Evolutionary conservation across 2,888 invertebrate species (phyloP), one percentile per base, ranked within the genome.

Genomic region (Acronicta aceris): DNA sequence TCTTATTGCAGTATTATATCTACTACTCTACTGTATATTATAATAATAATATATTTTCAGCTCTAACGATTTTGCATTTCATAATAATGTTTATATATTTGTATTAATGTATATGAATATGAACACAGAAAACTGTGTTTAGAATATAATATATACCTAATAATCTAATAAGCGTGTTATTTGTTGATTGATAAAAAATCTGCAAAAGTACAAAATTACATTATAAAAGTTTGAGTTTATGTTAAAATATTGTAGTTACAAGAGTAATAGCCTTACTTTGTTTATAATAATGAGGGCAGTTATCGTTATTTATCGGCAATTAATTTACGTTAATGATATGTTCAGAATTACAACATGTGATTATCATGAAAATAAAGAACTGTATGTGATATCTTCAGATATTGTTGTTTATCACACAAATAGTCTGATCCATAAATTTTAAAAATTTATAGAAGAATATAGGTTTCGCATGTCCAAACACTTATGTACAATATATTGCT

Each of bases 51-150:
- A n/a, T 21, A 33, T 33, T 12, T 33, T 33, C 3, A 33, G 33
- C 12, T 33, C 5, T 5, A 33, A 30, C 9, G 30, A 33, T 33
- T 33, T 33, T 33, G 12, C 10, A 33, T 33, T 12, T 4, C 12
- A 9, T 30, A 5, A 27, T 27, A 7, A 7, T 27, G 27, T 7
- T 7, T 10, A 1, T 33, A 12, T 33, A 33, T 33, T 33, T 38
- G 38, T n/a, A 38, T 38, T 38, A 38, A 38, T 38, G 38, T 38
- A 38, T 38, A 38, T 38, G 38, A 38, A 38, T 38, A n/a, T 38
- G n/a, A 38, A n/a, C 38, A 38, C 38, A 38, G 38, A 38, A 38
- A 38, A 38, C 38, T 38, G 38, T 38, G 38, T 38, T 13, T n/a
- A 38, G 1, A n/a, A 38, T 38, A 36, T 36, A 36, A 13, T 4